phyloP scores from a whole-genome alignment of 2,888 invertebrate genomes.

The Ethmia dodecea region DNA sequence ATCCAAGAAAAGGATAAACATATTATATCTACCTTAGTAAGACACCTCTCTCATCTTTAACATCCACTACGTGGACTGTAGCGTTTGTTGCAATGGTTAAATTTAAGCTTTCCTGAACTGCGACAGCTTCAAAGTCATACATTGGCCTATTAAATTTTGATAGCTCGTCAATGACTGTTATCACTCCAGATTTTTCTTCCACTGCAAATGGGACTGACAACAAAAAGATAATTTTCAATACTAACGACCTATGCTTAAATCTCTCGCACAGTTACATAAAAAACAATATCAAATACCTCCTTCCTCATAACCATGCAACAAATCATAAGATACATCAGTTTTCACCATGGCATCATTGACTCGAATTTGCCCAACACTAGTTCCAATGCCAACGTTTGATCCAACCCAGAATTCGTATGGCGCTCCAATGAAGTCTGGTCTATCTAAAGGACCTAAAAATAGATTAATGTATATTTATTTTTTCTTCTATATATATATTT shows the following conservation, averaged over 20 bases:
- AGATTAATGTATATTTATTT: not conserved
- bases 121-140: slow-evolving; percentile 91
- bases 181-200: slow-evolving; percentile 91
- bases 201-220: slow-evolving; percentile 92
- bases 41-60: slow-evolving; percentile 82
- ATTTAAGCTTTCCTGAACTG: slow-evolving; percentile 78
- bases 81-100: slow-evolving; percentile 88
- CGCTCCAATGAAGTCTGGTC: slow-evolving; percentile 88
- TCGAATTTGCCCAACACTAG: slow-evolving; percentile 90
- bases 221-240: not conserved
- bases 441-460: slow-evolving; percentile 68
- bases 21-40: slow-evolving; percentile 82
- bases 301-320: slow-evolving; percentile 89
- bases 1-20: slow-evolving; percentile 19
- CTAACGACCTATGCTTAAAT: too few species aligned
- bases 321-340: slow-evolving; percentile 84
- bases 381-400: slow-evolving; percentile 89
- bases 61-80: slow-evolving; percentile 89
- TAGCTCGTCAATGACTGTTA: slow-evolving; percentile 88
- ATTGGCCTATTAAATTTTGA: slow-evolving; percentile 81
- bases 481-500: not conserved
- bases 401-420: slow-evolving; percentile 96
- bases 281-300: slow-evolving; percentile 76
- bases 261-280: not conserved
- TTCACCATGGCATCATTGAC: slow-evolving; percentile 84